Base-by-base conservation (phyloP, 2,888 invertebrate species). In the Agapetus fuscipes region DNA sequence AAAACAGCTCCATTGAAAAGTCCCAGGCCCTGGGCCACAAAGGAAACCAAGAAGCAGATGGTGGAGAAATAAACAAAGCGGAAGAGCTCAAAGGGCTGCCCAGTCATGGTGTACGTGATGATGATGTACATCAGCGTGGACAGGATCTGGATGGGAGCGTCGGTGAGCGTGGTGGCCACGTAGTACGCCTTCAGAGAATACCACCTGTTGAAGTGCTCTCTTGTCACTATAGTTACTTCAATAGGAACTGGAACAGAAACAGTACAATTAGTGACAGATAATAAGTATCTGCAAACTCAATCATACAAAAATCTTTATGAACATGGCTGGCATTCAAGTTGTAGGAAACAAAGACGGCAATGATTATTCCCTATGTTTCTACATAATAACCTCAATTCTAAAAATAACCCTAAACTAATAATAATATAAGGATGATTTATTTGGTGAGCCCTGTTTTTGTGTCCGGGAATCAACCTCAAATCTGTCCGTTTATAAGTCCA, bases 191-290 rank as follows among this genome's bases (percentile, higher is more conserved):
- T 79, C 2, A 89, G 64, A 13, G 85, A 84, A 62, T 91, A 91
- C 91, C 90, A 91, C 41, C 87, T 77, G 62, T 91, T 91, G 53
- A 89, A 83, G 56, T 89, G 85, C 56, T 91, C 91, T 33, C 87
- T 66, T 3, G 79, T 75, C 37, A 88, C 77, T 39, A 88, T 78
- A 11, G 83, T 80, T 60, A 89, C 72, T 64, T 90, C 87, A 54
- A 80, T 64, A 20, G 90, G 89, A 74, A 89, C 90, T 90, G 62
- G 37, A 60, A 57, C 34, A 50, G 54, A 43, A 34, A 48, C 51
- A 37, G n/a, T 11, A 5, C 10, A 10, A 7, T 24, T 24, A 24
- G 24, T 24, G 6, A 10, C 6, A 5, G 10, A 10, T 24, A 10
- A 7, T 24, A 24, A 7, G 24, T 7, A 24, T 10, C 6, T 24